Conservation (phyloP, 1,140 invertebrate genomes). For the Aphis gossypii region DNA sequence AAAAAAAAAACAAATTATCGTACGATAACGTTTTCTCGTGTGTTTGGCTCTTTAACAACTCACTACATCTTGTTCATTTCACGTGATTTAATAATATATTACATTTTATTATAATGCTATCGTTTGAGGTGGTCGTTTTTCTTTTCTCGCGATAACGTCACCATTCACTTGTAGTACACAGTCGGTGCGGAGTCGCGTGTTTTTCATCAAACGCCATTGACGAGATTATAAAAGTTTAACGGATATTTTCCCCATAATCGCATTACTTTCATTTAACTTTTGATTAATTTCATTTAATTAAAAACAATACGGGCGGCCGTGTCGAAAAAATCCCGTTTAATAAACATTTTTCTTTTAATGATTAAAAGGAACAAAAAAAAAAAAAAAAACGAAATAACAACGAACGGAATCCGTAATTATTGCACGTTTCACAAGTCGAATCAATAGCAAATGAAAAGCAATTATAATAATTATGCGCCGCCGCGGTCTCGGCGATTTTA, state of each 20-base stretch:
- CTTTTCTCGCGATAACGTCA: background rate
- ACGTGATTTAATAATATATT: background rate
- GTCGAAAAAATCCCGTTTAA: background rate
- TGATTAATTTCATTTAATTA: background rate
- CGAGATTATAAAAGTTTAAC: conserved; percentile 1
- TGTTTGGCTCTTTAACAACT: background rate
- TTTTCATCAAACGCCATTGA: background rate
- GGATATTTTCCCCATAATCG: background rate
- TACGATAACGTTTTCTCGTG: background rate
- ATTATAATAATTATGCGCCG: background rate
- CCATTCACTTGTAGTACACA: background rate
- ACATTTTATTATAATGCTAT: background rate
- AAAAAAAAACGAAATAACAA: background rate
- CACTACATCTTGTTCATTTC: background rate
- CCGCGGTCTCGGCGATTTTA: background rate
- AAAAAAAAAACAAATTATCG: background rate
- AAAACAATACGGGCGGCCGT: background rate
- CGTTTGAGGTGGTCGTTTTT: background rate
- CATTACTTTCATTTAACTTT: background rate
- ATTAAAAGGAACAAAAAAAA: background rate
- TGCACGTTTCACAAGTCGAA: background rate
- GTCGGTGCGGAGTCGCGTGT: background rate
- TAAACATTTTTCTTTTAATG: background rate
- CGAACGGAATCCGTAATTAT: background rate
- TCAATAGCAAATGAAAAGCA: background rate